Base-by-base conservation (phyloP, 1,140 invertebrate genomes). In the Eubasilissa regina region DNA sequence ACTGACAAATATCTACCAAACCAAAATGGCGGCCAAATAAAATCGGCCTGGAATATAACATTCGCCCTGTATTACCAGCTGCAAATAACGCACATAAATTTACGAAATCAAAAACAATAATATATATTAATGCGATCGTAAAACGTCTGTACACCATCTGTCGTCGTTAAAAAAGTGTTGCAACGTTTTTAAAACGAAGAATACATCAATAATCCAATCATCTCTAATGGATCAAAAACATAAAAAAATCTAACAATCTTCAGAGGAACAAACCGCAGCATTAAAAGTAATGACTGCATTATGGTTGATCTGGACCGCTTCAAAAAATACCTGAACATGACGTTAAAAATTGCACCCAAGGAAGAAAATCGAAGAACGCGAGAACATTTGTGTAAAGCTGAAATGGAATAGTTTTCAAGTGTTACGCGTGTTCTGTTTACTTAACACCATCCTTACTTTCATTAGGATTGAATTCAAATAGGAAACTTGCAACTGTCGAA, bases 211-310 rank as follows among this genome's bases (percentile, higher is more conserved):
- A 15, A 9, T 35, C 17, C 13, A 58, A 21, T 58, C 15, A 58
- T 58, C 11, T 58, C 21, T 15, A 15, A 15, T 15, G 55, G 17
- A 15, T 58, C 55, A 58, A 8, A 19, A 21, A 58, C 6, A 58
- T 9, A 58, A 19, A 15, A 55, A 19, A 19, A 21, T 58, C 17
- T 17, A 58, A 58, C 55, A 19, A 58, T 58, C 55, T 58, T 58
- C 55, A 15, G 9, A 11, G 21, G 55, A 58, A 58, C 25, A 35
- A 35, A 35, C 25, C 21, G 55, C 17, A 11, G 55, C 55, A 9
- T 35, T 35, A 35, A 35, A 35, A 58, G 15, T 9, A 58, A 19
- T 58, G 15, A 15, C 55, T 19, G 17, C 55, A 58, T 58, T 58
- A 56, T 58, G 55, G 55, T 11, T 11, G 17, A 58, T 7, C 15